Evolutionary conservation across 2,113 vertebrate species (phyloP), one percentile per base, ranked within the genome.

Genomic region (Struthidea cinerea): DNA sequence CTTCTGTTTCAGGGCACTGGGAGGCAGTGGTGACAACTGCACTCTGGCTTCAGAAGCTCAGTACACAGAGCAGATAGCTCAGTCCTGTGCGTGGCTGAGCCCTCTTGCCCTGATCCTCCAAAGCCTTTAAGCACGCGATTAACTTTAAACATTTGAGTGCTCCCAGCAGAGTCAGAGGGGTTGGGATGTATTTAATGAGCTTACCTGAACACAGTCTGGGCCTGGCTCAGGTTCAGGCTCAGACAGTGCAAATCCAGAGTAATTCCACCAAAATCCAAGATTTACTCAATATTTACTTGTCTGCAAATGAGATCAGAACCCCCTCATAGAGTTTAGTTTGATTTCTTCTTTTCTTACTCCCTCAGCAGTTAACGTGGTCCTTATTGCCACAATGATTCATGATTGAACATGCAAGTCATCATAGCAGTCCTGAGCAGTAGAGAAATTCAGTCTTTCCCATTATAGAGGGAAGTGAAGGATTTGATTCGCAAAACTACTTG

Each of bases 111-210:
- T 88, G 56, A 81, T 80, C 70, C 63, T 65, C 23, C 70, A 74
- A 86, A 90, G 87, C 82, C 76, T 86, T 92, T 94, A 84, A 91
- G 85, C 75, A 17, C 11, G 6, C 0, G 35, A 93, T 96, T 94
- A 90, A 55, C 78, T 93, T 85, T 35, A 53, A 86, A 67, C 71
- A 33, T 2, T 44, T 71, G 50, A 83, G 67, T 44, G 75, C 39
- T 93, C 68, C 87, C 87, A 70, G 50, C 59, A 70, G 82, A 83
- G 75, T 46, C 70, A 32, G 33, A 80, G 65, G 63, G 69, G 21
- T 21, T 90, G 91, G 84, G 71, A 70, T 87, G 70, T 79, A 2
- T 91, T 96, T 87, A 89, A 95, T 93, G 75, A 96, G 94, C 92
- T 94, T 89, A 84, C 90, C 75, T 96, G 82, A 75, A 53, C 2